Evolutionary conservation across 2,797 vertebrate species (phyloP), one percentile per base, ranked within the genome.

Genomic region (Pseudomugil tenellus): DNA sequence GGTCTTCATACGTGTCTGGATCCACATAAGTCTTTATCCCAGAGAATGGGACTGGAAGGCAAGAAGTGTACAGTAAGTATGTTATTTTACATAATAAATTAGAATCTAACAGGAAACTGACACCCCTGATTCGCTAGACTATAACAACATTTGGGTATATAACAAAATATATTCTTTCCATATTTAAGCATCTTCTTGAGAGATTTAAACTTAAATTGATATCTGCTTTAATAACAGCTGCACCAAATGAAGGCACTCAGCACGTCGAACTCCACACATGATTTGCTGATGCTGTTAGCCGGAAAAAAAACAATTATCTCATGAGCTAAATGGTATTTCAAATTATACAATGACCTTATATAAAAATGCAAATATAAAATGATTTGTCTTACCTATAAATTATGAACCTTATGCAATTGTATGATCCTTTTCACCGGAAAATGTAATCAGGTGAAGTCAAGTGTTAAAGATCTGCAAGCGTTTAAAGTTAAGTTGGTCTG

Each of bases 21-120:
- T 99, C 98, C 78, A 99, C 95, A 13, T 99, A 99, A 0, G 97
- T 98, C 93, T 98, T 99, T 81, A 96, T 92, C 70, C 96, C 97
- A 0, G 97, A 97, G 79, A 97, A 96, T 6, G 85, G 95, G 35
- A 97, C 96, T 97, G 90, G 6, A 92, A 54, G 23, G 67, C 12
- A 72, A 51, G 4, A 71, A 68, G 25, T 19, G 49, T 6, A 26
- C 10, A 94, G 93, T 86, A 92, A 46, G 8, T 11, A 46, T 32
- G 14, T 19, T 13, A 32, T 39, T 59, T 55, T 32, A 1, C 23
- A 34, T n/a, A 19, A 11, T 6, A 56, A 57, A 21, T 34, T n/a
- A 26, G 12, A 28, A 7, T 31, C 29, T 26, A 59, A 19, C 4
- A 46, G 32, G n/a, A 48, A 48, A 56, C n/a, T 16, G 43, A 71